Evolutionary conservation across 2,797 vertebrate species (phyloP).

Genomic region (Pithecia hirsuta): DNA sequence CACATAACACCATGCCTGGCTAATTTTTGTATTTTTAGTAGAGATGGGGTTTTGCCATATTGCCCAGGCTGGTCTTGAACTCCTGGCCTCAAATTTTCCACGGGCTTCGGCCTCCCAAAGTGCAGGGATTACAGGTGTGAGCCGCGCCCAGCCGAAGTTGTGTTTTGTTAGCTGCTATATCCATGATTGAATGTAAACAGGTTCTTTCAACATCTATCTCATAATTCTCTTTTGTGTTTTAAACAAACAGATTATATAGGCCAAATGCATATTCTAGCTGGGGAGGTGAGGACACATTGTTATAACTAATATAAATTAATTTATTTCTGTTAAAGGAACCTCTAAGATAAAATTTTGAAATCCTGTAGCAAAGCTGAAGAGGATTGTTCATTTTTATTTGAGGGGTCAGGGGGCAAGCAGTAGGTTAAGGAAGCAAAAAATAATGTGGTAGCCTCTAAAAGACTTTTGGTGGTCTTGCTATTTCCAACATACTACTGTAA

Average conservation of each 20-base stretch:
- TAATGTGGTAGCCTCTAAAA: background rate
- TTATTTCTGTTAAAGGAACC: background rate
- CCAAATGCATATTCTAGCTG: background rate
- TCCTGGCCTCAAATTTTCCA: no score
- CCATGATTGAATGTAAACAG: conserved; percentile 2
- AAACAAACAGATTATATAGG: background rate
- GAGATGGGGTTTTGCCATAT: no score
- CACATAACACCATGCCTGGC: no score
- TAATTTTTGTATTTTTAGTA: no score
- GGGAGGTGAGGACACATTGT: background rate
- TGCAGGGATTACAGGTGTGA: no score
- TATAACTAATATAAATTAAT: background rate
- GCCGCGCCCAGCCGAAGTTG: background rate
- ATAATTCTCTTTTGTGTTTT: background rate
- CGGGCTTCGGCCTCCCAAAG: no score
- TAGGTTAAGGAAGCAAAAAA: background rate
- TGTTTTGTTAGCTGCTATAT: background rate
- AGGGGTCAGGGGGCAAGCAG: background rate
- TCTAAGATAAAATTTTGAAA: background rate
- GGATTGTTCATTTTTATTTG: background rate
- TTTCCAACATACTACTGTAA: background rate
- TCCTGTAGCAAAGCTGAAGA: conserved; percentile 6
- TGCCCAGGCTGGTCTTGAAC: no score
- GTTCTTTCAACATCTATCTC: conserved; percentile 23
- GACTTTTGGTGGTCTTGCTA: background rate